Evolutionary conservation across 2,888 invertebrate species (phyloP).

Genomic region (Limenitis camilla): DNA sequence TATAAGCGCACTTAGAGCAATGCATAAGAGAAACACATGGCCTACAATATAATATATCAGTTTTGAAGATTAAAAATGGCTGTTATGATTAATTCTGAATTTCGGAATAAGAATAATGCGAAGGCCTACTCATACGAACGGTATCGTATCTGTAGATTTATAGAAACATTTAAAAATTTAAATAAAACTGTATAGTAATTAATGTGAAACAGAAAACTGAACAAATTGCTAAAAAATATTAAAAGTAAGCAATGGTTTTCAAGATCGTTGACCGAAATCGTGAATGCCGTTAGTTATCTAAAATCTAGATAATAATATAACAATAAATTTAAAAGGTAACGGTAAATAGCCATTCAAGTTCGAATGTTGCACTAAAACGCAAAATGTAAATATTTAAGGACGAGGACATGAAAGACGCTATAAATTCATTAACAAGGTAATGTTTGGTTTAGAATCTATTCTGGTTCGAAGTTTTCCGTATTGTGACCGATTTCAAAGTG

Average conservation of each 20-base stretch:
- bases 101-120: conserved; percentile 7
- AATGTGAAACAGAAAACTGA: too few species aligned
- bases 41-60: conserved; percentile 24
- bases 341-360: conserved; percentile 8
- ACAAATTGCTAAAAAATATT: too few species aligned
- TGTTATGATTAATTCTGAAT: conserved; percentile 16
- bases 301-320: too few species aligned
- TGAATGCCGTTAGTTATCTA: too few species aligned
- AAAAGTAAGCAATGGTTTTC: too few species aligned
- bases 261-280: too few species aligned
- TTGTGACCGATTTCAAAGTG: conserved; percentile 44
- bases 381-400: conserved; percentile 13
- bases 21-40: conserved; percentile 28
- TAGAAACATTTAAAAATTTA: too few species aligned
- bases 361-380: conserved; percentile 2
- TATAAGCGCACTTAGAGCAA: conserved; percentile 23
- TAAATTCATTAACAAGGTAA: conserved; percentile 20
- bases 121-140: not conserved
- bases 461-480: conserved; percentile 45
- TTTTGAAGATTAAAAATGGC: conserved; percentile 18
- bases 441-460: conserved; percentile 32
- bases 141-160: not conserved
- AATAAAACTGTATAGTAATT: too few species aligned
- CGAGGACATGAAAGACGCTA: conserved; percentile 19
- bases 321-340: conserved; percentile 11